These are phyloP conservation scores for Neomorphus geoffroyi DNA, from an alignment of 2,797 vertebrate genomes.

Conservation along the genomic window DNA sequence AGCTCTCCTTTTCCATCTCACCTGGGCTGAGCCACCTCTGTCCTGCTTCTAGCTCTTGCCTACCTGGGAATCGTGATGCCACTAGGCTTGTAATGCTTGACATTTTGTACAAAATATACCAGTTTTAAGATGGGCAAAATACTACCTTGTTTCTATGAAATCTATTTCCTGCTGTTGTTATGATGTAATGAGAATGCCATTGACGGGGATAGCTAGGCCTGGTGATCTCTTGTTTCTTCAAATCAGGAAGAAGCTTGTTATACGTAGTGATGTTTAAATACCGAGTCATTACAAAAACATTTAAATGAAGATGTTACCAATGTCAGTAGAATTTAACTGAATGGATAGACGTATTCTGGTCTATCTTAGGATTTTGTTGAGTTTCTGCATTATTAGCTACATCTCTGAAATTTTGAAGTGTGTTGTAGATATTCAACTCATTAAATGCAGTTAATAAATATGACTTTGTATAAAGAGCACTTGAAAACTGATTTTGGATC, in stretches of 20 bases:
- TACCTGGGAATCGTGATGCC: background rate
- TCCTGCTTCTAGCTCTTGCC: background rate
- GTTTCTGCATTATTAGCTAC: background rate
- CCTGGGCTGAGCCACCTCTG: slow-evolving; percentile 4
- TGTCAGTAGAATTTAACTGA: background rate
- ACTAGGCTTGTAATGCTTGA: background rate
- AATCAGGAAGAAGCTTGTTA: slow-evolving; percentile 55
- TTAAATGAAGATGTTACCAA: slow-evolving; percentile 9
- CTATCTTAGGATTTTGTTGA: background rate
- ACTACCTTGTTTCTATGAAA: background rate
- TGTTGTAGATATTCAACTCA: background rate
- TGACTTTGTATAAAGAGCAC: background rate
- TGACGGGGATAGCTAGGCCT: background rate
- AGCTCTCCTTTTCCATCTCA: background rate
- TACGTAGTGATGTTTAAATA: slow-evolving; percentile 35
- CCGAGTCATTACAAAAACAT: slow-evolving; percentile 34
- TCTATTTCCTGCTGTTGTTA: background rate
- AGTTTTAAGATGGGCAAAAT: background rate
- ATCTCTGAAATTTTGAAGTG: background rate
- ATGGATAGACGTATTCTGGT: background rate
- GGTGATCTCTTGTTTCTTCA: slow-evolving; percentile 1
- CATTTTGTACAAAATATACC: background rate
- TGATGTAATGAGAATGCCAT: background rate
- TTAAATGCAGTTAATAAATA: background rate
- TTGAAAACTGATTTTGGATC: background rate